Evolutionary conservation across 2,797 vertebrate species (phyloP).

Genomic region (Salmo trutta): DNA sequence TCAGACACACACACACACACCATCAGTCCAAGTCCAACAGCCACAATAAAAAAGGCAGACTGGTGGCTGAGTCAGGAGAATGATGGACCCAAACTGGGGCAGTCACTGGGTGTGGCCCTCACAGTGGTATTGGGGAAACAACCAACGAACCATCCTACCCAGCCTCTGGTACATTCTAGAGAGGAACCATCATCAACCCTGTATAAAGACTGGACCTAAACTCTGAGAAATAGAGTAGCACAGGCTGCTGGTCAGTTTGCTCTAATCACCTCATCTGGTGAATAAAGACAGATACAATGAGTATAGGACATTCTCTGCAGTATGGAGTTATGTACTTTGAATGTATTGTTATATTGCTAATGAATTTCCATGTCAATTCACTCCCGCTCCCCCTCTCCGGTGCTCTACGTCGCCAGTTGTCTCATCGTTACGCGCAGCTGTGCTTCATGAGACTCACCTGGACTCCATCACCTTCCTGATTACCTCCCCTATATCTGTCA

Average conservation of each 20-base stretch:
- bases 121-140: neutral
- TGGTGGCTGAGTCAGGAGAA: constrained; percentile 7
- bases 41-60: neutral
- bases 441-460: no score
- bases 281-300: neutral
- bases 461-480: no score
- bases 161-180: neutral
- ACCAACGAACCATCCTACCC: neutral
- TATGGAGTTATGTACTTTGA: neutral
- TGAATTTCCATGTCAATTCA: neutral
- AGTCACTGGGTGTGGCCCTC: neutral
- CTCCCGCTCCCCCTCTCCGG: no score
- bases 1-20: neutral
- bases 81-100: neutral
- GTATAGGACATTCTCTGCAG: neutral
- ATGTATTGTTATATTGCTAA: neutral
- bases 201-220: neutral
- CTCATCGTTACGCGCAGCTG: no score
- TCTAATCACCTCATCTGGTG: neutral
- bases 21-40: neutral
- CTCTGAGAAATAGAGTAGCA: neutral
- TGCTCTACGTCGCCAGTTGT: no score
- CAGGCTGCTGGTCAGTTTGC: neutral
- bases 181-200: neutral
- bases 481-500: no score